These are phyloP conservation scores for Stegana nigrithorax DNA, from an alignment of 2,888 invertebrate species.

Conservation along the genomic window DNA sequence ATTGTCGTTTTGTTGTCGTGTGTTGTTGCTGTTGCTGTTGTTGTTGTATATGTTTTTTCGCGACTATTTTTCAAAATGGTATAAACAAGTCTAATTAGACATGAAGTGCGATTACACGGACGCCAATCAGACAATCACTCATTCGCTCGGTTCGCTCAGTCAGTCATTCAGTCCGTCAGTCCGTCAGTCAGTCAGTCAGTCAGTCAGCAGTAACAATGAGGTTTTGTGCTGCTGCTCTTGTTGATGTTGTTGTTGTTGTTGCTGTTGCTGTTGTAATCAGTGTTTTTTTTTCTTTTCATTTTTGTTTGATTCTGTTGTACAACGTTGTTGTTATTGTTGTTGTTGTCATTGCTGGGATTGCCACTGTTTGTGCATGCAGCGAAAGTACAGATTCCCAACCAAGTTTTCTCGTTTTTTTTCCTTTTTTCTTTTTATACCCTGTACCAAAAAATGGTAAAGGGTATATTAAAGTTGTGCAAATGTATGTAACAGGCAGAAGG, in stretches of 20 bases:
- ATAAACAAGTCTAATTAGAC: slow-evolving; percentile 63
- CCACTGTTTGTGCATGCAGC: slow-evolving; percentile 4
- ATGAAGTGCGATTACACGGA: slow-evolving; percentile 59
- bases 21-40: slow-evolving; percentile 23
- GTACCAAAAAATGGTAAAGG: too few relatives aligned
- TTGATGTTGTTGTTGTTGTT: slow-evolving; percentile 11
- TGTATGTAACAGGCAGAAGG: too few relatives aligned
- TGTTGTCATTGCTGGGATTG: background rate
- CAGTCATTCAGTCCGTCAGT: slow-evolving; percentile 35
- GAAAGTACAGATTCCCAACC: too few relatives aligned
- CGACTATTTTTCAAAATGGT: slow-evolving; percentile 36
- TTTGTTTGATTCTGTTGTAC: too few relatives aligned
- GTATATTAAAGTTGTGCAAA: too few relatives aligned
- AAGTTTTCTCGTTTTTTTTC: too few relatives aligned
- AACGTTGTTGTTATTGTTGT: too few relatives aligned
- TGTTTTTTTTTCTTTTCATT: too few relatives aligned
- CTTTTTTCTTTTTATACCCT: too few relatives aligned
- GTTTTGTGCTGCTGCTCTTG: slow-evolving; percentile 1
- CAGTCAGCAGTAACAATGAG: slow-evolving; percentile 34
- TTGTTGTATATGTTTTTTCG: slow-evolving; percentile 16
- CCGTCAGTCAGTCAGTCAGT: slow-evolving; percentile 35
- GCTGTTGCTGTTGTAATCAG: background rate
- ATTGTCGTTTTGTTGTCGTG: too few relatives aligned
- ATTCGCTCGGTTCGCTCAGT: slow-evolving; percentile 1
- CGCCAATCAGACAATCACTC: slow-evolving; percentile 47